phyloP scores from a whole-genome alignment of 2,797 vertebrate genomes.

The Enteromius treurensis region DNA sequence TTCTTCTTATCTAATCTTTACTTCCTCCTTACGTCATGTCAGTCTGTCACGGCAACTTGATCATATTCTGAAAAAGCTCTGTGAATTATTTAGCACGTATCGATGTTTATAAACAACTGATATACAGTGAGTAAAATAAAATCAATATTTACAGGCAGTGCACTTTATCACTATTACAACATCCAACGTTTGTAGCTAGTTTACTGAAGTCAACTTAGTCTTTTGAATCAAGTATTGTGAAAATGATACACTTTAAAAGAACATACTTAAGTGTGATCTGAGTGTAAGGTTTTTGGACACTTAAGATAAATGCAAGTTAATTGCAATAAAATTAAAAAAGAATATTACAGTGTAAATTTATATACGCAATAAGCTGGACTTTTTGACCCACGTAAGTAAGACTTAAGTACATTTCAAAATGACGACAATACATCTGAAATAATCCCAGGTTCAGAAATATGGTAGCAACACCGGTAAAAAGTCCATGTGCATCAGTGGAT shows the following conservation, averaged over 20 bases:
- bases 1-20: background rate
- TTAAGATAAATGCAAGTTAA: background rate
- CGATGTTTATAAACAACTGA: constrained; percentile 14
- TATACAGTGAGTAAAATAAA: constrained; percentile 1
- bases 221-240: background rate
- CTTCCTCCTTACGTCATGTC: background rate
- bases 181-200: background rate
- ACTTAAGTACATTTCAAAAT: background rate
- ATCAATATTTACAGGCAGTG: background rate
- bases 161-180: background rate
- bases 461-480: no score
- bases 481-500: no score
- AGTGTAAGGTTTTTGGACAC: background rate
- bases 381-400: background rate
- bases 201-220: background rate
- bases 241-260: background rate
- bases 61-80: background rate
- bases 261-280: background rate
- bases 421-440: no score
- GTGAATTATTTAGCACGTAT: constrained; percentile 23
- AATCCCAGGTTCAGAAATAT: background rate
- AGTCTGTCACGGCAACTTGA: background rate
- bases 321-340: background rate
- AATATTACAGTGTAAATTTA: background rate
- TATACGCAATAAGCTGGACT: background rate